Base-by-base conservation (phyloP, 2,888 invertebrate species). In the Ptilodon capucinus region DNA sequence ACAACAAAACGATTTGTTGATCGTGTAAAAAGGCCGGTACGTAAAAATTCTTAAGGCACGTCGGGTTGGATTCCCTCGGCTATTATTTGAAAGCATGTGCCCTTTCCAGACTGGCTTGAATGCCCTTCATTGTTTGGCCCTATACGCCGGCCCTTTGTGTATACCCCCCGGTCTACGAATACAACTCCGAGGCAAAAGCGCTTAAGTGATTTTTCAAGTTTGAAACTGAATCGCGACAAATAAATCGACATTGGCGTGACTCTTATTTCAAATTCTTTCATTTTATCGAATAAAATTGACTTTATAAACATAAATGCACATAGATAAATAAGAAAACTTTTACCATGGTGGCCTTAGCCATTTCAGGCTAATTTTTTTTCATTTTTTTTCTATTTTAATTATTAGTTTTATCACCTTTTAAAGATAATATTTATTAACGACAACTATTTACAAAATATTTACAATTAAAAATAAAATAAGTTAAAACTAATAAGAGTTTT, bases 21-120 rank as follows among this genome's bases (percentile, higher is more conserved):
- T 75, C 58, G 64, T 56, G 60, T 63, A 75, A 79, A 79, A 81
- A 76, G 48, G 48, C 47, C 47, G 49, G 46, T 60, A 72, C 66
- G 62, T 72, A 72, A 67, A 78, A 78, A 76, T 75, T 69, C 71
- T 70, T 65, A 64, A 70, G 72, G 74, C 72, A 71, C 66, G 71
- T 63, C 67, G 74, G 66, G 67, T 79, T 70, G 71, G 74, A 78
- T 80, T 81, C 74, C 70, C 74, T 61, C 51, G 60, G 69, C 76
- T 74, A 76, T 81, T 81, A 78, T 81, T 78, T 68, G 74, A 77
- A 78, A 75, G 76, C 77, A 75, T 76, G 79, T 79, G 79, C 81
- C 81, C 78, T 78, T 79, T 79, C 59, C 66, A 71, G 76, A 64
- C 70, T 62, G 63, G 66, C 71, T 76, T 77, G 76, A 82, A 81